phyloP scores from a whole-genome alignment of 2,797 vertebrate species.

The Echiichthys vipera region DNA sequence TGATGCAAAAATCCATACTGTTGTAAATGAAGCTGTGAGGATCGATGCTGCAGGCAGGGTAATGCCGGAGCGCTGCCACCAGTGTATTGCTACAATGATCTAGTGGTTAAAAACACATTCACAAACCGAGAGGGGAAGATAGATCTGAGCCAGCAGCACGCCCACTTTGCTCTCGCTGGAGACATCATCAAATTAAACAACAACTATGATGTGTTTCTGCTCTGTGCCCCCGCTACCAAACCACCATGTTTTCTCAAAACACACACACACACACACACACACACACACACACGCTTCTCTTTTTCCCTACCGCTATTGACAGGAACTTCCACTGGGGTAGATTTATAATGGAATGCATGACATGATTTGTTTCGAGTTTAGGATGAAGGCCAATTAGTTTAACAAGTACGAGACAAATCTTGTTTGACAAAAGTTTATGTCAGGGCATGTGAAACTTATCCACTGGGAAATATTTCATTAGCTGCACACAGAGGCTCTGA shows the following conservation, averaged over 20 bases:
- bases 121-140: slow-evolving; percentile 73
- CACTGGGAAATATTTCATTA: slow-evolving; percentile 62
- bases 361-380: slow-evolving; percentile 77
- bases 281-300: slow-evolving; percentile 4
- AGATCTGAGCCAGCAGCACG: slow-evolving; percentile 79
- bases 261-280: not conserved
- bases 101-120: slow-evolving; percentile 84
- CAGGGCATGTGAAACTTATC: slow-evolving; percentile 66
- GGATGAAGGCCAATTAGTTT: slow-evolving; percentile 81
- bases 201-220: slow-evolving; percentile 81
- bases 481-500: slow-evolving; percentile 34
- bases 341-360: slow-evolving; percentile 77
- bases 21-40: slow-evolving; percentile 83
- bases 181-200: slow-evolving; percentile 84
- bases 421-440: slow-evolving; percentile 78
- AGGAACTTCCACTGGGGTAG: slow-evolving; percentile 70
- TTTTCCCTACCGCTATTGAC: slow-evolving; percentile 70
- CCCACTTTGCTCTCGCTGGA: slow-evolving; percentile 78
- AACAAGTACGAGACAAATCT: slow-evolving; percentile 80
- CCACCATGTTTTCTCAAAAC: slow-evolving; percentile 41
- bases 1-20: slow-evolving; percentile 80
- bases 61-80: slow-evolving; percentile 76
- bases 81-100: slow-evolving; percentile 83
- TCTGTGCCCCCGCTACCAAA: slow-evolving; percentile 63
- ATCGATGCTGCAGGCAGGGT: slow-evolving; percentile 80